Percentiles rank a stretch among this genome's conserved stretches.
These are phyloP conservation scores for Halichondria panicea DNA, from an alignment of 37 sponge, comb jelly and placozoan genomes.

Conservation along the genomic window DNA sequence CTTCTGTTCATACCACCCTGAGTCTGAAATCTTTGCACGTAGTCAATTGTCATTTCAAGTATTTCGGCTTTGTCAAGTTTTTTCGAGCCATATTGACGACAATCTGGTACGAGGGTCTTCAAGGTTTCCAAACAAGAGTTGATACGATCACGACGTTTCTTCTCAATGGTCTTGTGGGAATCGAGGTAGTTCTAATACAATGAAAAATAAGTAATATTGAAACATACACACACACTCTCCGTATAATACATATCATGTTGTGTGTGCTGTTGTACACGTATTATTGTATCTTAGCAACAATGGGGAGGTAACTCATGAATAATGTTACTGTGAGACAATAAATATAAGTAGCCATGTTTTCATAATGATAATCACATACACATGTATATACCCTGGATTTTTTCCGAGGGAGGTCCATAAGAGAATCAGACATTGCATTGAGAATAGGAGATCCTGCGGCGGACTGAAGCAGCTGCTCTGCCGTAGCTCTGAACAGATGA, in stretches of 20 bases:
- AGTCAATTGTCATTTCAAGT: conserved; percentile 88
- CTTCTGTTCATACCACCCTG: conserved; percentile 36
- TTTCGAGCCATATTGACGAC: conserved; percentile 84
- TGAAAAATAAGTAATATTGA: not conserved
- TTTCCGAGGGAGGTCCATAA: conserved; percentile 82
- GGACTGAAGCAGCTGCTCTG: too few species aligned
- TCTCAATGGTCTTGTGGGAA: conserved; percentile 90
- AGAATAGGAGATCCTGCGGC: too few species aligned
- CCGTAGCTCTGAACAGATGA: too few species aligned
- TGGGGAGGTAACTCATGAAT: too few species aligned
- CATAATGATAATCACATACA: too few species aligned
- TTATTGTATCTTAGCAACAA: too few species aligned
- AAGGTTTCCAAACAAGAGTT: conserved; percentile 59
- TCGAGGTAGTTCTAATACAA: conserved; percentile 75
- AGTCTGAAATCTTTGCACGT: conserved; percentile 61
- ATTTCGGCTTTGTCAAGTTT: conserved; percentile 93
- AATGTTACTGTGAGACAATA: too few species aligned
- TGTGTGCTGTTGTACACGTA: too few species aligned
- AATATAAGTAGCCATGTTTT: too few species aligned
- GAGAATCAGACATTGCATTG: too few species aligned
- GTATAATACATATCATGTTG: too few species aligned
- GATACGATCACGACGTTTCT: conserved; percentile 86
- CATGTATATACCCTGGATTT: conserved; percentile 77
- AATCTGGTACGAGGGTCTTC: conserved; percentile 81
- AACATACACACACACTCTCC: too few species aligned